Percentiles rank a stretch among this genome's conserved stretches.
phyloP scores from a whole-genome alignment of 1,140 invertebrate genomes.

The Ctenoplectra terminalis region DNA sequence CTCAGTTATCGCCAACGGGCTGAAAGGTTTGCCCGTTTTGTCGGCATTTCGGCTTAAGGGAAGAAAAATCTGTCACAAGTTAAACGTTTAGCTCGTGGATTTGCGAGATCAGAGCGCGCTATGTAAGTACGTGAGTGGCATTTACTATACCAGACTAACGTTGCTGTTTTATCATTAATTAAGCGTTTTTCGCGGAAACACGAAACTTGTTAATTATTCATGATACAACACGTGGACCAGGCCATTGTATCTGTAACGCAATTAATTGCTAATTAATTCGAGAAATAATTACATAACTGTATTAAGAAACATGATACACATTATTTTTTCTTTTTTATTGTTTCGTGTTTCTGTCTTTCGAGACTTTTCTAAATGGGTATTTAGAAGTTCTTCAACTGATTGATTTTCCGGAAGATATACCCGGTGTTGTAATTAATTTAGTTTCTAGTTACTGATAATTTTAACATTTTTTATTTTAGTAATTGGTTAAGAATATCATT shows the following conservation, averaged over 20 bases:
- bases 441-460: too few species aligned
- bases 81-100: constrained; percentile 43
- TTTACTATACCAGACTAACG: constrained; percentile 34
- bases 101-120: constrained; percentile 32
- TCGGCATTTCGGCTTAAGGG: constrained; percentile 52
- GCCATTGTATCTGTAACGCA: too few species aligned
- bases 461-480: too few species aligned
- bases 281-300: constrained; percentile 30
- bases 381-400: not conserved
- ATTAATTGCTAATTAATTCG: constrained; percentile 59
- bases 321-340: too few species aligned
- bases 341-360: not conserved
- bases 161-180: constrained; percentile 59
- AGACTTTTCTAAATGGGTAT: not conserved
- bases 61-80: constrained; percentile 43
- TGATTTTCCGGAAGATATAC: not conserved
- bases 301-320: not conserved
- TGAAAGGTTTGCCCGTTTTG: constrained; percentile 41
- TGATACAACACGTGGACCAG: not conserved
- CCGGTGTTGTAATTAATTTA: too few species aligned
- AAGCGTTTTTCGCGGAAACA: constrained; percentile 43
- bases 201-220: constrained; percentile 56
- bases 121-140: constrained; percentile 49
- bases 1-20: constrained; percentile 42
- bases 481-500: too few species aligned